Conservation (phyloP, 2,888 invertebrate genomes). For the Acanthopleura granulata region DNA sequence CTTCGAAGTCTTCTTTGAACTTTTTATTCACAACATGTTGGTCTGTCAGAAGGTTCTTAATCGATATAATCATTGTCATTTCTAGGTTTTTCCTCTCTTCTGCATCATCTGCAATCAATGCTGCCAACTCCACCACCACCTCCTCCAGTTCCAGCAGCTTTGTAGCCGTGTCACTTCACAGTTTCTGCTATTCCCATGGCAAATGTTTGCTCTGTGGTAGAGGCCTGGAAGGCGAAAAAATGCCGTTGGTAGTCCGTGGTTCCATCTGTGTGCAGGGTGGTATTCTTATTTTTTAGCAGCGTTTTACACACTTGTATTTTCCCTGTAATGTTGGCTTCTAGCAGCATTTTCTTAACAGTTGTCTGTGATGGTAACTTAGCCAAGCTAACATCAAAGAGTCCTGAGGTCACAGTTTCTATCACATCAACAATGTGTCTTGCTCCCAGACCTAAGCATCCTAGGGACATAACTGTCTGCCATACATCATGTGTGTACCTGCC, state of each 20-base stretch:
- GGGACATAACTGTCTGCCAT: not conserved
- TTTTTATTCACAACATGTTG: slow-evolving; percentile 1
- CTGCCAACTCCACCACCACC: not conserved
- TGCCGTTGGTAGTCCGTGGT: slow-evolving; percentile 10
- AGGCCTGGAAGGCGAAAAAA: not conserved
- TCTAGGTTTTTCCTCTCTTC: no score
- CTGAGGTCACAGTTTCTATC: no score
- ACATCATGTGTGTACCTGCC: not conserved
- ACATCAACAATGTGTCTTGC: no score
- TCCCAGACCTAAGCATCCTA: slow-evolving; percentile 3
- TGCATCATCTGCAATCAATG: no score
- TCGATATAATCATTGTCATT: not conserved
- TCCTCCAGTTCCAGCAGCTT: not conserved
- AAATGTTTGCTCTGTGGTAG: not conserved
- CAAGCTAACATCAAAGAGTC: not conserved
- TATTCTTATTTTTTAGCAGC: not conserved
- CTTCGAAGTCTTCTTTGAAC: no score
- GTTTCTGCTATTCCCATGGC: not conserved
- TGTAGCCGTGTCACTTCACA: not conserved
- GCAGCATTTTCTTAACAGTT: not conserved
- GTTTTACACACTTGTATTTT: slow-evolving; percentile 10
- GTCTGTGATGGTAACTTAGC: not conserved
- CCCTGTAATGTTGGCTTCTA: no score
- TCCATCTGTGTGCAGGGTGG: slow-evolving; percentile 6
- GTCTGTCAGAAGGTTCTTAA: slow-evolving; percentile 2